Conservation (phyloP, 2,888 invertebrate genomes). For the Sarcophaga variegata region DNA sequence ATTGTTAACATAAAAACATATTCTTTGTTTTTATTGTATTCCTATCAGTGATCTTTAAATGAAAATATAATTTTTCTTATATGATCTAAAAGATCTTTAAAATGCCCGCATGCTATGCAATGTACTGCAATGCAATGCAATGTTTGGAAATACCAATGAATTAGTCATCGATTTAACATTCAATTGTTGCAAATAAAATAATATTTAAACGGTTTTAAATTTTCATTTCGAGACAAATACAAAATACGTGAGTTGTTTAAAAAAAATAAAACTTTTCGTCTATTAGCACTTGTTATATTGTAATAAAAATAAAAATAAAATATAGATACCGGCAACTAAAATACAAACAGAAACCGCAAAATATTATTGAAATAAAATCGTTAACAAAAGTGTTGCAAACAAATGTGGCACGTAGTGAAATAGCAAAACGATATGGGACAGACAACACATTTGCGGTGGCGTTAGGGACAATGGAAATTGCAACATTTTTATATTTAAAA, state of each 20-base stretch:
- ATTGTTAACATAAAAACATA: neutral
- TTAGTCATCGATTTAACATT: constrained; percentile 64
- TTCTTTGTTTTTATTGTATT: neutral
- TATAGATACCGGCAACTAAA: constrained; percentile 26
- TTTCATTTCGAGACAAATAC: constrained; percentile 30
- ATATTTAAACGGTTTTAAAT: constrained; percentile 20
- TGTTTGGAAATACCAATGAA: constrained; percentile 47
- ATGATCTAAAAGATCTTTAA: constrained; percentile 41
- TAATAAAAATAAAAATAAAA: constrained; percentile 12
- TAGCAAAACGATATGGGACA: neutral
- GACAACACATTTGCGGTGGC: neutral
- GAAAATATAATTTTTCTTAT: constrained; percentile 35
- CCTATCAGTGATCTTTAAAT: constrained; percentile 29
- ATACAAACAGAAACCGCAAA: constrained; percentile 29
- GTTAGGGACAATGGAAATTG: constrained; percentile 6
- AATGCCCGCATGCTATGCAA: constrained; percentile 32
- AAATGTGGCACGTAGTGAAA: constrained; percentile 43
- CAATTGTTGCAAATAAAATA: constrained; percentile 50
- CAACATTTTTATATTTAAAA: constrained; percentile 29
- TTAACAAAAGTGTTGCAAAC: constrained; percentile 4
- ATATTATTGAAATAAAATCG: constrained; percentile 10
- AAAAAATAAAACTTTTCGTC: constrained; percentile 5
- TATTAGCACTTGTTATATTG: constrained; percentile 63
- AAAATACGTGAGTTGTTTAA: constrained; percentile 57
- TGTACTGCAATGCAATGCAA: neutral